Conservation (phyloP, 2,797 vertebrate genomes). For the Malacoraja senta region DNA sequence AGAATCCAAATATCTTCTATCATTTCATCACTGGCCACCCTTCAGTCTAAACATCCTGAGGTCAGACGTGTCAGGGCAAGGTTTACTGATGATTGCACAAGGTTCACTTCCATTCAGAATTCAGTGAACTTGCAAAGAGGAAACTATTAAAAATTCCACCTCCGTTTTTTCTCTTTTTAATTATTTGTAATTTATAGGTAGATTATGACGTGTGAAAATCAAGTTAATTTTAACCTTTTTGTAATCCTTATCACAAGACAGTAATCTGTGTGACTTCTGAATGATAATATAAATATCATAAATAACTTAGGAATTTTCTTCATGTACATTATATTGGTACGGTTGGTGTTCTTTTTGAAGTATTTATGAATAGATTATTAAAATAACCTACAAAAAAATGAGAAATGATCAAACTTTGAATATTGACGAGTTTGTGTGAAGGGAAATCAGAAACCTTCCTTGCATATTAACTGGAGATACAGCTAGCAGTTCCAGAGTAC, state of each 20-base stretch:
- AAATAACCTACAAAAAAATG: not conserved
- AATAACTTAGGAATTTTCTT: not conserved
- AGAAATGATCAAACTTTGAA: not conserved
- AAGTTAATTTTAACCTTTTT: not conserved
- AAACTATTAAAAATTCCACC: not conserved
- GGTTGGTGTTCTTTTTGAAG: not conserved
- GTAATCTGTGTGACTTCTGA: not conserved
- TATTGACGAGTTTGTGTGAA: not conserved
- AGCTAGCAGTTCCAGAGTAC: not conserved
- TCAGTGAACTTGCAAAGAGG: too few relatives aligned
- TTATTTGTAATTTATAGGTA: not conserved
- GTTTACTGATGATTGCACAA: too few relatives aligned
- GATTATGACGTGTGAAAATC: not conserved
- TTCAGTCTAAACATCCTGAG: too few relatives aligned
- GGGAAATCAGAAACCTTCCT: not conserved
- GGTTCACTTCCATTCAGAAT: too few relatives aligned
- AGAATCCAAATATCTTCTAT: too few relatives aligned
- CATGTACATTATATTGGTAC: not conserved
- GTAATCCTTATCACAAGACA: not conserved
- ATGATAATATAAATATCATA: not conserved
- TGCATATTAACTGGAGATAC: not conserved
- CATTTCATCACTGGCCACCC: too few relatives aligned
- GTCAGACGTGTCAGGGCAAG: too few relatives aligned
- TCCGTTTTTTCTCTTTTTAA: not conserved
- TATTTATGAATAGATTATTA: not conserved